Percentiles rank a stretch among this genome's conserved stretches.
Evolutionary conservation across 2,797 vertebrate genomes (phyloP).

Genomic region (Macrochelys suwanniensis): DNA sequence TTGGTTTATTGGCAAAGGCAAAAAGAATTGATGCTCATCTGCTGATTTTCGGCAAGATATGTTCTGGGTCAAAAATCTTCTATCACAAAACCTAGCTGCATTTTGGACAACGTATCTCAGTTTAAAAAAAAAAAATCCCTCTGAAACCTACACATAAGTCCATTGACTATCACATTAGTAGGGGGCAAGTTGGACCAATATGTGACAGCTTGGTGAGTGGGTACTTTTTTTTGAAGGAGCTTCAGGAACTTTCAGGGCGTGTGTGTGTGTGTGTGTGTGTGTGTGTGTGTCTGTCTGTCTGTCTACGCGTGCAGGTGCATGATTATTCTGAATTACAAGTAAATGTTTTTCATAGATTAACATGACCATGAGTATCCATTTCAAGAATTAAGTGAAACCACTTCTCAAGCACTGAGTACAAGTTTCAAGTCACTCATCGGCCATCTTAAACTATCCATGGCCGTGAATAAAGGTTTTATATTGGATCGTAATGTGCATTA

Average conservation of each 20-base stretch:
- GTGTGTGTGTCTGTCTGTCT: slow-evolving; percentile 10
- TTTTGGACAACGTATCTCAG: background rate
- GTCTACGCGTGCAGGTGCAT: background rate
- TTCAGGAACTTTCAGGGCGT: slow-evolving; percentile 48
- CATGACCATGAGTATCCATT: slow-evolving; percentile 19
- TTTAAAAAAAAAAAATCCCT: background rate
- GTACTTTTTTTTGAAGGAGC: slow-evolving; percentile 23
- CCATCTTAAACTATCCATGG: background rate
- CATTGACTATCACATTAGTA: background rate
- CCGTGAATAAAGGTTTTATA: slow-evolving; percentile 32
- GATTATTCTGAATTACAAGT: background rate
- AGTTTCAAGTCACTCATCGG: slow-evolving; percentile 23
- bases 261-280: background rate
- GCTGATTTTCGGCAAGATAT: background rate
- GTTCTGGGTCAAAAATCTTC: slow-evolving; percentile 16
- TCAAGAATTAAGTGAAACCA: slow-evolving; percentile 15
- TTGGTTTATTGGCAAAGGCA: background rate
- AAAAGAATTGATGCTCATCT: slow-evolving; percentile 26
- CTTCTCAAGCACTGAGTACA: background rate
- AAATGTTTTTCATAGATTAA: background rate
- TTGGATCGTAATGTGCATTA: background rate
- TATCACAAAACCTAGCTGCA: background rate
- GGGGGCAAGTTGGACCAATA: slow-evolving; percentile 5
- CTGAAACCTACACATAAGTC: slow-evolving; percentile 44
- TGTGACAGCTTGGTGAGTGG: background rate